phyloP scores from a whole-genome alignment of 2,888 invertebrate species.

The Toxonevra muliebris region DNA sequence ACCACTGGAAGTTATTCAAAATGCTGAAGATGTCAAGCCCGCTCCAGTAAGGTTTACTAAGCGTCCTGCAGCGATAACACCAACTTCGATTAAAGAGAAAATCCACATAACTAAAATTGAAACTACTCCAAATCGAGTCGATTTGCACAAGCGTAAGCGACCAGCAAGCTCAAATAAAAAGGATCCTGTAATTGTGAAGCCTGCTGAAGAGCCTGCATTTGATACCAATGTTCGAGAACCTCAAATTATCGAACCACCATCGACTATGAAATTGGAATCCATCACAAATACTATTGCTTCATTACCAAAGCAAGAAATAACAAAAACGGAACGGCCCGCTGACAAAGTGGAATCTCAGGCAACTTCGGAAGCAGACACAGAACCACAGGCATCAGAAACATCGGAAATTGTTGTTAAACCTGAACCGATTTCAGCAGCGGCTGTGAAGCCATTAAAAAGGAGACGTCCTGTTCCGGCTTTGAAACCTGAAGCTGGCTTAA shows the following conservation, averaged over 20 bases:
- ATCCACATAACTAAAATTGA: constrained; percentile 44
- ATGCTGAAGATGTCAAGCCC: constrained; percentile 29
- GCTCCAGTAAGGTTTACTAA: constrained; percentile 13
- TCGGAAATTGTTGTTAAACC: constrained; percentile 46
- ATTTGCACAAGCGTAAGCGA: constrained; percentile 58
- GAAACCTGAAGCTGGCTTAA: neutral
- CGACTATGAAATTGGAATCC: constrained; percentile 49
- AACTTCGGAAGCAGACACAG: constrained; percentile 21
- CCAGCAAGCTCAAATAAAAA: constrained; percentile 51
- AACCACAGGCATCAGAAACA: constrained; percentile 49
- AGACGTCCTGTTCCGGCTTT: neutral
- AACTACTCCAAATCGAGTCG: constrained; percentile 34
- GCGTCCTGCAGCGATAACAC: constrained; percentile 15
- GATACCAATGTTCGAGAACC: constrained; percentile 7
- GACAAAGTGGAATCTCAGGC: neutral
- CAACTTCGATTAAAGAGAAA: constrained; percentile 46
- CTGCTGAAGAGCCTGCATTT: constrained; percentile 26
- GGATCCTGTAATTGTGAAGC: constrained; percentile 37
- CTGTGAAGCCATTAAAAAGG: neutral
- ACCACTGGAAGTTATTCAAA: constrained; percentile 11
- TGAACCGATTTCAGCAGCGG: neutral
- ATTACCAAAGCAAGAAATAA: neutral
- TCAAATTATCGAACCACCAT: constrained; percentile 47
- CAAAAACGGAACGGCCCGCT: neutral
- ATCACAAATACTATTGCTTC: constrained; percentile 27